Conservation (phyloP, 2,113 vertebrate species). For the Elaphurus davidianus region DNA sequence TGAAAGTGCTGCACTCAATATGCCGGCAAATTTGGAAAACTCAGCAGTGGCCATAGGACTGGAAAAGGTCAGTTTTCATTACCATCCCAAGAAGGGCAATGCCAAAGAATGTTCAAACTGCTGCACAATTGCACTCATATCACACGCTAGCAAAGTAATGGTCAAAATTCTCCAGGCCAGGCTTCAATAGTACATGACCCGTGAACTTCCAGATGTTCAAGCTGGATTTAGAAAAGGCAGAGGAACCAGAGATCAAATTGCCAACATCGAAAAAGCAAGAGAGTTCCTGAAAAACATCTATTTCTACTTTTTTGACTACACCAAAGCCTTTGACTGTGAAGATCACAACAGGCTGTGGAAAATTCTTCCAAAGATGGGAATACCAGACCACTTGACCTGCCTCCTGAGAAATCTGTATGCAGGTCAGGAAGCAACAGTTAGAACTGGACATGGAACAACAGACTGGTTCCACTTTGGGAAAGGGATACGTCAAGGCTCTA, state of each 20-base stretch:
- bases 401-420: background rate
- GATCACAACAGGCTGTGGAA: background rate
- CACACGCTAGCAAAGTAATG: background rate
- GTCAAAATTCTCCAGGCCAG: background rate
- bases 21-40: background rate
- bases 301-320: background rate
- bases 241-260: background rate
- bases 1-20: background rate
- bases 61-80: background rate
- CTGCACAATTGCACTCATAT: accelerated
- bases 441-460: background rate
- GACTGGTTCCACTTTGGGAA: background rate
- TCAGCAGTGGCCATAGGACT: background rate
- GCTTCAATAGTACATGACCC: background rate
- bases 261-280: background rate
- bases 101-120: background rate
- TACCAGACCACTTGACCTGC: background rate
- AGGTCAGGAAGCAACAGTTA: background rate
- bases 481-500: background rate
- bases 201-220: background rate
- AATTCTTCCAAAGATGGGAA: background rate
- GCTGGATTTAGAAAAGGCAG: background rate
- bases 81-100: background rate
- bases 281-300: background rate
- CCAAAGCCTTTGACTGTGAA: background rate